Evolutionary conservation across 2,797 vertebrate species (phyloP), one percentile per base, ranked within the genome.

Genomic region (Diceros bicornis): DNA sequence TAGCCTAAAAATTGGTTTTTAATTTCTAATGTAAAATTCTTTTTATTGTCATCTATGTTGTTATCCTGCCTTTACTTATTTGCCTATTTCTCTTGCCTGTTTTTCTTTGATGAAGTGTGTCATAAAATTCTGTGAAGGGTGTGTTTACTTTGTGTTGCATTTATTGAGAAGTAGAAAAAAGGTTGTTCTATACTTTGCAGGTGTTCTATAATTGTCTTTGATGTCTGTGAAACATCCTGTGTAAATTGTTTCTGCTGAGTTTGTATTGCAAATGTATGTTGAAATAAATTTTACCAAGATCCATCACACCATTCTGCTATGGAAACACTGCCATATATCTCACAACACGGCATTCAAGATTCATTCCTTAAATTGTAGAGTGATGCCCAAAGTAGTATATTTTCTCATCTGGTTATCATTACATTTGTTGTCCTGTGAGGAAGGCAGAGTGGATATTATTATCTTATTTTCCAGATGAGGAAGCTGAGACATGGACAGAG

Each of bases 61-160:
- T 77, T 52, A 57, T 32, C 34, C 62, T 81, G 47, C 47, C 20
- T 91, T 57, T 47, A 85, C 59, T 79, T 59, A 82, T 59, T 61
- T 95, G 78, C 47, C 69, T 71, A n/a, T 81, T 55, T 89, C n/a
- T 87, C 86, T 59, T 59, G 91, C 75, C 52, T 29, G 6, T 59
- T 93, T 93, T 84, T 61, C 83, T 95, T 93, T 91, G 64, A 91
- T 32, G 44, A 77, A 20, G 27, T 74, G 21, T 94, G 72, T 78
- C 88, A 92, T 93, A 69, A 74, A 89, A 66, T 83, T 74, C 74
- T 11, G 10, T 32, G 17, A 86, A 93, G 23, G 64, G 12, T 52
- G 17, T 97, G 93, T 97, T 98, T 95, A 86, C 94, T 97, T 89
- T 96, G 66, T 64, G 61, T 74, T 62, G 34, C 25, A 34, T 90